Base-by-base conservation (phyloP, 2,113 vertebrate genomes). In the Amblyopsis rosae region DNA sequence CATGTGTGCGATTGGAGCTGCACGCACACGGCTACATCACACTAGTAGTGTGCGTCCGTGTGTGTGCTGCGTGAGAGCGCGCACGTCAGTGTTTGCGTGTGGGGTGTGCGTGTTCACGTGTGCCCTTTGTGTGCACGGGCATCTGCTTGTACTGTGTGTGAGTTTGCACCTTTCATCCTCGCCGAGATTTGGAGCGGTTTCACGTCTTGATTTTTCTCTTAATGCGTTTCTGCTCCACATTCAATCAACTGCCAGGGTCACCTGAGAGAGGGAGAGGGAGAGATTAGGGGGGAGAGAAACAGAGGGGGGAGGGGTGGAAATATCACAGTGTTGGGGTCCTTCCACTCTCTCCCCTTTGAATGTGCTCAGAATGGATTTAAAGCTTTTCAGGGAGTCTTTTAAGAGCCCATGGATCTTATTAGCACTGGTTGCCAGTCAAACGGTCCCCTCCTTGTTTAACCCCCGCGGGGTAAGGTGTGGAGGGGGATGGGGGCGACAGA, bases 191-290 rank as follows among this genome's bases (percentile, higher is more conserved):
- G 90, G 91, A 95, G 91, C 94, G 91, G 91, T 92, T 95, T 95
- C 92, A 92, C 89, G 94, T 91, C 92, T 93, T 96, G 95, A 95
- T 95, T 96, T 96, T 94, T 94, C 91, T 91, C 93, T 82, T 95
- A 94, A 95, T 96, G 96, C 95, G 94, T 94, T 94, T 94, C 93
- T 93, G 93, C 94, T 93, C 93, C 92, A 78, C 90, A 95, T 94
- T 95, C 93, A 90, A 93, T 95, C 90, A 92, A 92, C 94, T 93
- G 92, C 90, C 3, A 92, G 92, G 76, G 86, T 35, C 19, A 7
- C 11, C 9, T 33, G 63, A 5, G 63, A 53, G 10, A 2, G 49
- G 17, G 9, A 47, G 51, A 15, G 19, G 9, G 32, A 4, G 35
- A 49, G 33, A 48, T 54, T 32, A 35, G 69, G 62, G 68, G 65